Conservation (phyloP, 2,888 invertebrate species). For the Rotaria sp. region DNA sequence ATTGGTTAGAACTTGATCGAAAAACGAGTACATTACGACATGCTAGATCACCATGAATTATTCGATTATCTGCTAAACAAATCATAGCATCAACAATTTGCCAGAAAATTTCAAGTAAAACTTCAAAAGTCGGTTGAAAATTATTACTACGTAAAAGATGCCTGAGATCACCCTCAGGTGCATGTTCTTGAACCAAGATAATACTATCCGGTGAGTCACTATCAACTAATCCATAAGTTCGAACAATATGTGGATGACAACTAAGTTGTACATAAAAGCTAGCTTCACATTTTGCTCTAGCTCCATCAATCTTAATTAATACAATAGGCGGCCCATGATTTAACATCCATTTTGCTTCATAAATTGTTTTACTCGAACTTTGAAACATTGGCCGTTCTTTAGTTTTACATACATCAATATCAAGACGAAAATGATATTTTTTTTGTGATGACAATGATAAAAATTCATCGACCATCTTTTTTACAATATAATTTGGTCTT, state of each 20-base stretch:
- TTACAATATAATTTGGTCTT: neutral
- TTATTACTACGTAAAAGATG: neutral
- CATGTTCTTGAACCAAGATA: slow-evolving; percentile 16
- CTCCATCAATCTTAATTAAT: neutral
- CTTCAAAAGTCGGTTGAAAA: neutral
- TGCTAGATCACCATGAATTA: slow-evolving; percentile 17
- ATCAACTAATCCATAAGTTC: neutral
- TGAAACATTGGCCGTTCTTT: neutral
- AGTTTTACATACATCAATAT: neutral
- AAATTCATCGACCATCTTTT: slow-evolving; percentile 7
- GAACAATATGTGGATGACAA: slow-evolving; percentile 20
- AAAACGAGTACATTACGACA: slow-evolving; percentile 20
- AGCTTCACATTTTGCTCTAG: neutral
- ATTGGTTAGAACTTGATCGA: neutral
- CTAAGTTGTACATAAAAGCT: neutral
- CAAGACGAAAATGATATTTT: neutral
- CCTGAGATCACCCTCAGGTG: neutral
- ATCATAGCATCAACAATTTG: slow-evolving; percentile 26
- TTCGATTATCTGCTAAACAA: neutral
- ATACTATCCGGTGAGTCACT: neutral
- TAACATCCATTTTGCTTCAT: neutral
- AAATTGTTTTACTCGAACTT: neutral
- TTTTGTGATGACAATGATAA: neutral
- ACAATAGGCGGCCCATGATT: neutral
- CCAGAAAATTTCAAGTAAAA: neutral